Conservation (phyloP, 2,113 vertebrate species). For the Paedocypris sp. region DNA sequence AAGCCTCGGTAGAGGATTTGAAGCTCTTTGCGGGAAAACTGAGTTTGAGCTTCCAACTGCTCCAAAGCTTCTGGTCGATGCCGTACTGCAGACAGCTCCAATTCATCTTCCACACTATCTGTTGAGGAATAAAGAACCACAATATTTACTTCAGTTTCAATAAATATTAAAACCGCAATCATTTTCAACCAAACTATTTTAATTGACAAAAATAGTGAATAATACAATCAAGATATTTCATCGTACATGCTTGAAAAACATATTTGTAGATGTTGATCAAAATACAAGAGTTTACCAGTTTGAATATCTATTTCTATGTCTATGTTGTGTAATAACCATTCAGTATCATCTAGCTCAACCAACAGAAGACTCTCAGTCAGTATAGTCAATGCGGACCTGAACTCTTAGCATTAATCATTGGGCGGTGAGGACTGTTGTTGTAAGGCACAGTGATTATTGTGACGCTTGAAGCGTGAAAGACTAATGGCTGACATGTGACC, state of each 20-base stretch:
- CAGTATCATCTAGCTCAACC: no score
- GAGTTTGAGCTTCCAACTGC: conserved; percentile 88
- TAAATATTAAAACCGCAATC: no score
- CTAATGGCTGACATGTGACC: conserved; percentile 11
- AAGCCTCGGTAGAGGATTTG: conserved; percentile 97
- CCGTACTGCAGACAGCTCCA: conserved; percentile 88
- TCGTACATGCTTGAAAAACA: no score
- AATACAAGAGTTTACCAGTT: no score
- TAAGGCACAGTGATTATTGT: neutral
- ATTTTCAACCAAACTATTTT: no score
- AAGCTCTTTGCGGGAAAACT: conserved; percentile 94
- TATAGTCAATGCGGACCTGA: neutral
- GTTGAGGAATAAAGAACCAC: conserved; percentile 27
- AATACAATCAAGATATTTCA: no score
- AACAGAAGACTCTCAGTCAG: neutral
- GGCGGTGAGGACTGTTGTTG: neutral
- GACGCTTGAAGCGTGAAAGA: conserved; percentile 13
- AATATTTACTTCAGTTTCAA: neutral
- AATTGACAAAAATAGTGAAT: no score
- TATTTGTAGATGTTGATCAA: no score
- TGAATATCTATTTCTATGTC: no score
- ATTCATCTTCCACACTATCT: conserved; percentile 98
- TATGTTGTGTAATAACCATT: no score
- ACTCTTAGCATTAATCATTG: conserved; percentile 4
- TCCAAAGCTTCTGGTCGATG: conserved; percentile 93